Percentiles rank a stretch among this genome's conserved stretches.
Evolutionary conservation across 1,140 invertebrate species (phyloP).

Genomic region (Plodia interpunctella): DNA sequence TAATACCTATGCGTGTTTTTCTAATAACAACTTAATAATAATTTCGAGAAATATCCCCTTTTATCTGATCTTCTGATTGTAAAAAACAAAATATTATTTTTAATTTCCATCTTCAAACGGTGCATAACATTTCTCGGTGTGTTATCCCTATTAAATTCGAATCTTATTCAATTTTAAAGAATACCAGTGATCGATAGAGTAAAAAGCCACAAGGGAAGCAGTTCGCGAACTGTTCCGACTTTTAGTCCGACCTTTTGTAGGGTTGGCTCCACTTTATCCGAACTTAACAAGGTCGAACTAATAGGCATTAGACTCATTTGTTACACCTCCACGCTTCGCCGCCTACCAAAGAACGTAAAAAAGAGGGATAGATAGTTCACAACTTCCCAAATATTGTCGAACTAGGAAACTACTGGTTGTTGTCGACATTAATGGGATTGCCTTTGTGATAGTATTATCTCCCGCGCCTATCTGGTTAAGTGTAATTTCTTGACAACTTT

Average conservation of each 20-base stretch:
- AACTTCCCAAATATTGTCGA: slow-evolving; percentile 27
- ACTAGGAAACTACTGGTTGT: neutral
- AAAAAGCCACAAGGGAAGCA: neutral
- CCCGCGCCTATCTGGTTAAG: too few relatives aligned
- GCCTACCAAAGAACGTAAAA: slow-evolving; percentile 44
- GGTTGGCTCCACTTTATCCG: slow-evolving; percentile 40
- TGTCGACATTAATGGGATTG: neutral
- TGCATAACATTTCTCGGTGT: neutral
- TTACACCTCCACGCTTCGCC: slow-evolving; percentile 48
- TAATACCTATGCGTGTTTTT: slow-evolving; percentile 32
- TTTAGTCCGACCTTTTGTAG: slow-evolving; percentile 31
- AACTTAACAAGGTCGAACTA: slow-evolving; percentile 54
- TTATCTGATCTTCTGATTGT: neutral
- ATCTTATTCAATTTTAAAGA: neutral
- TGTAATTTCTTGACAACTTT: neutral
- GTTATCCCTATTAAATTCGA: neutral
- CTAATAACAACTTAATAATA: neutral
- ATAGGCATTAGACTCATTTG: slow-evolving; percentile 54
- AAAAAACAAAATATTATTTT: neutral
- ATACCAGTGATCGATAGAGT: neutral
- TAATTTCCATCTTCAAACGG: neutral
- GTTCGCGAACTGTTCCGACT: slow-evolving; percentile 19
- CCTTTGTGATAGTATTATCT: too few relatives aligned
- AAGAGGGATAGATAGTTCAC: slow-evolving; percentile 34
- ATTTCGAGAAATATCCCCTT: neutral